phyloP scores from a whole-genome alignment of 2,888 invertebrate species.

The Nematopogon swammerdamellus region DNA sequence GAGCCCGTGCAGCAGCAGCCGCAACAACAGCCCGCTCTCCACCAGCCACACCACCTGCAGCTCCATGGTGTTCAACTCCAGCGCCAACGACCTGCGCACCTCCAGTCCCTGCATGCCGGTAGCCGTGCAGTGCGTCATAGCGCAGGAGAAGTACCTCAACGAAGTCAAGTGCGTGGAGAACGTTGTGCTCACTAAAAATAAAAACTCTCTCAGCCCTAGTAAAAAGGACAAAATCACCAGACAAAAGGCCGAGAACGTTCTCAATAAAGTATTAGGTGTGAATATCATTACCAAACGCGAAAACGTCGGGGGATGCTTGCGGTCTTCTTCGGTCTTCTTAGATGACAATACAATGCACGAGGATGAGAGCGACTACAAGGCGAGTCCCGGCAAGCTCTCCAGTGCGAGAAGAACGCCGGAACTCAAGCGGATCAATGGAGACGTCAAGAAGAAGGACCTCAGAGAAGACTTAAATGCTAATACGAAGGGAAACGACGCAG shows the following conservation, averaged over 20 bases:
- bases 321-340: conserved; percentile 44
- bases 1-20: conserved; percentile 46
- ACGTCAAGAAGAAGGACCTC: conserved; percentile 41
- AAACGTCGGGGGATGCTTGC: conserved; percentile 38
- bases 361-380: conserved; percentile 34
- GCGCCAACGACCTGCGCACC: conserved; percentile 47
- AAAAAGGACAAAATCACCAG: conserved; percentile 44
- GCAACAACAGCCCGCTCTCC: conserved; percentile 45
- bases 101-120: conserved; percentile 47
- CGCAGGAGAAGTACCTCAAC: conserved; percentile 50
- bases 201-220: conserved; percentile 14
- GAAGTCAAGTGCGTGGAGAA: conserved; percentile 50
- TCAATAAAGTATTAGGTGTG: conserved; percentile 48
- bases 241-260: conserved; percentile 46
- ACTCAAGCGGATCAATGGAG: conserved; percentile 49
- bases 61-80: conserved; percentile 53
- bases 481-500: conserved; percentile 24
- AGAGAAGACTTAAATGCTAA: conserved; percentile 36
- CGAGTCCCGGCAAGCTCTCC: conserved; percentile 39
- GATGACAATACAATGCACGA: conserved; percentile 42
- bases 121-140: conserved; percentile 50
- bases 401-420: conserved; percentile 48
- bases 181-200: conserved; percentile 41
- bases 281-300: conserved; percentile 45
- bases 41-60: conserved; percentile 53